Evolutionary conservation across 2,888 invertebrate genomes (phyloP).

Genomic region (Callimorpha dominula): DNA sequence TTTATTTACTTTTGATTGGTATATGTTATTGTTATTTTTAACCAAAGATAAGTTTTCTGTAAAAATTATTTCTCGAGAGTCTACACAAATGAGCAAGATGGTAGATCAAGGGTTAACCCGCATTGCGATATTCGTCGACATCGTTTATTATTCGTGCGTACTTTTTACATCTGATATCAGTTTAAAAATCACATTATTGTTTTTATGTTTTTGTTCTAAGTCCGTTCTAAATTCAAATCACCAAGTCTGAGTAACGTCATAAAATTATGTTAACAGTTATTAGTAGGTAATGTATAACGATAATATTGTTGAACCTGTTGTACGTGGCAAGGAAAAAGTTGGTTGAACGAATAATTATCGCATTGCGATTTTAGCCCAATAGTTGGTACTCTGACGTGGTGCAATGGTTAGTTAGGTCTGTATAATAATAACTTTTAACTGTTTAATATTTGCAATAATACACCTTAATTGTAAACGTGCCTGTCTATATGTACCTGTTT

Average conservation of each 20-base stretch:
- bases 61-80: conserved; percentile 64
- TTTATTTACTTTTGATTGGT: conserved; percentile 69
- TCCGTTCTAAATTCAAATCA: background rate
- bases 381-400: conserved; percentile 75
- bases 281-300: background rate
- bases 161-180: background rate
- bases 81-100: conserved; percentile 61
- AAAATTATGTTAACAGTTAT: background rate
- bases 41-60: conserved; percentile 83
- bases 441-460: conserved; percentile 56
- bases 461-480: conserved; percentile 30
- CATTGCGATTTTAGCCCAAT: conserved; percentile 8
- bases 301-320: background rate
- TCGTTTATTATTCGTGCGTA: background rate
- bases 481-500: background rate
- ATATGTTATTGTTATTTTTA: conserved; percentile 73
- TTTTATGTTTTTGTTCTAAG: background rate
- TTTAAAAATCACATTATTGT: background rate
- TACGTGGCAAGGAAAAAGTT: background rate
- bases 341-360: background rate
- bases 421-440: conserved; percentile 66
- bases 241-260: background rate
- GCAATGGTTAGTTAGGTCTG: conserved; percentile 80
- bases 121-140: background rate
- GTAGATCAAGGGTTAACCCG: conserved; percentile 50